These are phyloP conservation scores for Gasteruption jaculator DNA, from an alignment of 2,888 invertebrate genomes.

Conservation along the genomic window DNA sequence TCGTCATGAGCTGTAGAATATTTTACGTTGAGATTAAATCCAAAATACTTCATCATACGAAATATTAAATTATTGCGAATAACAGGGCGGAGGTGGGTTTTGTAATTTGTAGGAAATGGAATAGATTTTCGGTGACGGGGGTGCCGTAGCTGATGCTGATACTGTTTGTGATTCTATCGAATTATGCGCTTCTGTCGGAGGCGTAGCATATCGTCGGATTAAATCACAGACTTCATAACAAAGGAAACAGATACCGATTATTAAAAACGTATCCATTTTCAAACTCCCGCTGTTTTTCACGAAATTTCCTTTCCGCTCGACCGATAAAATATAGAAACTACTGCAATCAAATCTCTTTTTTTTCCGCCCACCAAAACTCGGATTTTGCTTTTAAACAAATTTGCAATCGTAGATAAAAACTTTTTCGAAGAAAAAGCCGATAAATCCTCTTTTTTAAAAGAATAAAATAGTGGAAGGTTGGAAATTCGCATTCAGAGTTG, in stretches of 20 bases:
- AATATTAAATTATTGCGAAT: conserved; percentile 28
- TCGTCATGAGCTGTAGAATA: conserved; percentile 19
- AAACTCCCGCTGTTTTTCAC: too few species aligned
- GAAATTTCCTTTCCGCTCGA: too few species aligned
- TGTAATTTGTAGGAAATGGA: conserved; percentile 46
- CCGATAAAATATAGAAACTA: too few species aligned
- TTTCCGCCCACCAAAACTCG: too few species aligned
- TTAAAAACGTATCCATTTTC: conserved; percentile 64
- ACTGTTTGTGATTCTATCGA: conserved; percentile 30
- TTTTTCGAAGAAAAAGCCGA: too few species aligned
- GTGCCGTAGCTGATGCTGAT: conserved; percentile 40
- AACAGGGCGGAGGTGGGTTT: conserved; percentile 29
- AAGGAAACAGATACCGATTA: conserved; percentile 64
- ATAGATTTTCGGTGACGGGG: conserved; percentile 45
- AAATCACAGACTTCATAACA: conserved; percentile 66
- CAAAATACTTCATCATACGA: background rate
- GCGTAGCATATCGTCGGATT: conserved; percentile 48
- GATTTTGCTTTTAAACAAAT: too few species aligned
- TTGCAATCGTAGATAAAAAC: too few species aligned
- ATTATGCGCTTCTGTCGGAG: conserved; percentile 35
- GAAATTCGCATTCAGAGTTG: too few species aligned
- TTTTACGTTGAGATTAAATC: background rate
- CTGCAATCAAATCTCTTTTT: too few species aligned
- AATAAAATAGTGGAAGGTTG: too few species aligned
- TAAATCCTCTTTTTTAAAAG: too few species aligned